Conservation (phyloP, 1,140 invertebrate genomes). For the Drosophila busckii region DNA sequence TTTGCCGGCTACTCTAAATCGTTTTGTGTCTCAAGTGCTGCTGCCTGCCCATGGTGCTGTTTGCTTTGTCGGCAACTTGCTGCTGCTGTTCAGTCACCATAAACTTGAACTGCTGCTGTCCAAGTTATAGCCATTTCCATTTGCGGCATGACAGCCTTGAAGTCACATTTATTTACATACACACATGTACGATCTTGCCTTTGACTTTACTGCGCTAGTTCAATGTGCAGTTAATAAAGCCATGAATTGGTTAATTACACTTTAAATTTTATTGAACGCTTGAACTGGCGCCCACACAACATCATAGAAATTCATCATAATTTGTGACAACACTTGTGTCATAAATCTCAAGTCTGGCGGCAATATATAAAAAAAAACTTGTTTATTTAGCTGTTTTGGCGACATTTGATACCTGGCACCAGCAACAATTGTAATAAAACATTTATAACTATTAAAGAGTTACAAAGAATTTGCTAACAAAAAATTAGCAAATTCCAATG, state of each 20-base stretch:
- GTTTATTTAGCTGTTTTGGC: slow-evolving; percentile 30
- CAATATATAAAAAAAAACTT: slow-evolving; percentile 27
- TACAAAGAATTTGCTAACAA: too few relatives aligned
- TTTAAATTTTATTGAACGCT: slow-evolving; percentile 22
- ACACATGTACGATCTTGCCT: slow-evolving; percentile 9
- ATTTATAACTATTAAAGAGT: slow-evolving; percentile 13
- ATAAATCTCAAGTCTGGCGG: slow-evolving; percentile 11
- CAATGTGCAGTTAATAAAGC: slow-evolving; percentile 52
- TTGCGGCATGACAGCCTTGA: slow-evolving; percentile 46
- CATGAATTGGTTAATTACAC: slow-evolving; percentile 14
- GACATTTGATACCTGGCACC: slow-evolving; percentile 5
- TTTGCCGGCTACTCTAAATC: slow-evolving; percentile 21
- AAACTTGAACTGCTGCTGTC: slow-evolving; percentile 54
- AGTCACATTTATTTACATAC: slow-evolving; percentile 33
- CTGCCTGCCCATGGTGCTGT: neutral
- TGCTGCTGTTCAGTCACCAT: slow-evolving; percentile 30
- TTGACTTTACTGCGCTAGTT: slow-evolving; percentile 39
- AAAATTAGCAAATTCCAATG: too few relatives aligned
- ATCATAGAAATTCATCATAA: slow-evolving; percentile 20
- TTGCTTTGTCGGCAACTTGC: slow-evolving; percentile 50
- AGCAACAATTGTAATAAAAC: slow-evolving; percentile 7
- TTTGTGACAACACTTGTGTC: slow-evolving; percentile 22
- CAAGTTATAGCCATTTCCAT: slow-evolving; percentile 44
- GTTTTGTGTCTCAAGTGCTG: slow-evolving; percentile 49
- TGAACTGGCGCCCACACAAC: slow-evolving; percentile 14